Evolutionary conservation across 2,888 invertebrate species (phyloP).

Genomic region (Copidosoma aretas): DNA sequence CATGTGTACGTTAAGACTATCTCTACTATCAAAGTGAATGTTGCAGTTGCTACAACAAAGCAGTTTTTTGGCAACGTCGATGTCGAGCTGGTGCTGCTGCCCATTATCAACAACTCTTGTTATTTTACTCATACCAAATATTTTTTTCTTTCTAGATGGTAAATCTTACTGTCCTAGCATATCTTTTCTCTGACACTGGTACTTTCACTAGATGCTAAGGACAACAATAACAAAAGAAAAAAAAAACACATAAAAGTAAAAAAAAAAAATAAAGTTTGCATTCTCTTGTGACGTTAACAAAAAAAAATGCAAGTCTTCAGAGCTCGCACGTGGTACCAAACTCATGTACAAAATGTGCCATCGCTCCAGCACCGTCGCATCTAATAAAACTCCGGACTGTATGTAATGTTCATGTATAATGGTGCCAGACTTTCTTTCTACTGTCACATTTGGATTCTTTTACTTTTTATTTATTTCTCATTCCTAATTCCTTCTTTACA

Average conservation of each 20-base stretch:
- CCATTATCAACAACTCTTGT: constrained; percentile 56
- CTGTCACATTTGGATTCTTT: not conserved
- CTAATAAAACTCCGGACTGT: not conserved
- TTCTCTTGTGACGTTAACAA: too few relatives aligned
- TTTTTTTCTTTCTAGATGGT: too few relatives aligned
- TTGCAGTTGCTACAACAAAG: constrained; percentile 80
- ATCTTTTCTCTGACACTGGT: not conserved
- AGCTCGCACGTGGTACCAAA: not conserved
- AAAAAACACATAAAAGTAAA: too few relatives aligned
- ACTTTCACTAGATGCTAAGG: constrained; percentile 7
- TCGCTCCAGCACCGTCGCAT: not conserved
- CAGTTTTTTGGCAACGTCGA: constrained; percentile 63
- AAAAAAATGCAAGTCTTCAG: not conserved
- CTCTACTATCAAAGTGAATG: constrained; percentile 76
- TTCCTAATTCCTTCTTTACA: too few relatives aligned
- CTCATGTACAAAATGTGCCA: not conserved
- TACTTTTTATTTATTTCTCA: not conserved
- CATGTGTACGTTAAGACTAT: constrained; percentile 80
- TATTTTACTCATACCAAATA: constrained; percentile 55
- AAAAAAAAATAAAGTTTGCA: too few relatives aligned
- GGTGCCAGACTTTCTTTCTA: too few relatives aligned
- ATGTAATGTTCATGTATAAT: not conserved
- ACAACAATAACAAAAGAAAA: too few relatives aligned
- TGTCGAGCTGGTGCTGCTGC: constrained; percentile 61
- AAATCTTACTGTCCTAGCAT: not conserved